Percentiles rank a stretch among this genome's conserved stretches.
phyloP scores from a whole-genome alignment of 2,888 invertebrate species.

The Ligdia adustata region DNA sequence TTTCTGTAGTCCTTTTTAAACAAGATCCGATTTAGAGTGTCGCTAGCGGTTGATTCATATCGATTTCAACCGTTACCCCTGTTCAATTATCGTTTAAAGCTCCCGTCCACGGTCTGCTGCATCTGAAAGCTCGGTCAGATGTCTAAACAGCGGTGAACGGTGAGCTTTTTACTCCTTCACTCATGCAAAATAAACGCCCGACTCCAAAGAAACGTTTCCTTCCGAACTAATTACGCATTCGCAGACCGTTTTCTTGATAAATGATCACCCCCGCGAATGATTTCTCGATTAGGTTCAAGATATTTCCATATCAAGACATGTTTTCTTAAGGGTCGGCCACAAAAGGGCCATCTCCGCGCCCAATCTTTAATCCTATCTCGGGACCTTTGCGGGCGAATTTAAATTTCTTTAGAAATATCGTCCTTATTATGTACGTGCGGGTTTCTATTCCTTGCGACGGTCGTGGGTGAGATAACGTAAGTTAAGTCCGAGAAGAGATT shows the following conservation, averaged over 20 bases:
- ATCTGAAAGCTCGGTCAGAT: conserved; percentile 69
- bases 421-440: conserved; percentile 83
- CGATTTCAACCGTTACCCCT: conserved; percentile 54
- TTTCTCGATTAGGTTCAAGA: conserved; percentile 79
- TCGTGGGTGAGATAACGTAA: conserved; percentile 82
- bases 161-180: conserved; percentile 62
- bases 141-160: conserved; percentile 54
- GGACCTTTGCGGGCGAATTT: conserved; percentile 84
- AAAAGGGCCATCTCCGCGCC: conserved; percentile 82
- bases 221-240: conserved; percentile 71
- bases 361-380: conserved; percentile 85
- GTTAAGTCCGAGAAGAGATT: conserved; percentile 83
- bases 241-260: conserved; percentile 72
- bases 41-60: conserved; percentile 50
- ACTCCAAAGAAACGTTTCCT: conserved; percentile 53
- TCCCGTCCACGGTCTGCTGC: conserved; percentile 66
- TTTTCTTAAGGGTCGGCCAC: conserved; percentile 84
- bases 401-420: conserved; percentile 85
- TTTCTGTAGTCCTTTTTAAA: conserved; percentile 7
- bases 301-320: conserved; percentile 84
- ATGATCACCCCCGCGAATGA: conserved; percentile 78
- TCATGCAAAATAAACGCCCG: conserved; percentile 72
- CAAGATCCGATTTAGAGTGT: conserved; percentile 17
- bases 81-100: conserved; percentile 76
- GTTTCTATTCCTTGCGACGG: conserved; percentile 81